Base-by-base conservation (phyloP, 2,888 invertebrate species). In the Drosophila kuntzei region DNA sequence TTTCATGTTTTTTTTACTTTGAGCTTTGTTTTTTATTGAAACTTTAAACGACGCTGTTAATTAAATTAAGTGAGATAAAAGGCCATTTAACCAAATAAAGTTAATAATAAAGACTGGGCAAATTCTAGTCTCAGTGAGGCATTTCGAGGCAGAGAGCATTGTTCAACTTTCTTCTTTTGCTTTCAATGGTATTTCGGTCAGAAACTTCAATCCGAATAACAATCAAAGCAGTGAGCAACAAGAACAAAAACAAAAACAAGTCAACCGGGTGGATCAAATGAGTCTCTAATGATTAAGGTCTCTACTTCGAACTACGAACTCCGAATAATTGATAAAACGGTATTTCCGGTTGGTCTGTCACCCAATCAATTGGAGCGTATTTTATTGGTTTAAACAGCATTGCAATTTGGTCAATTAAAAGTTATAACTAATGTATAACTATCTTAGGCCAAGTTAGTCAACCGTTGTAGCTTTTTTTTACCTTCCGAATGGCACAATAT, bases 141-240 rank as follows among this genome's bases (percentile, higher is more conserved):
- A 67, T 61, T 58, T 39, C 18, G 58, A 18, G 22, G 16, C 54
- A 37, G 27, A 37, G 27, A 36, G 69, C 76, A 81, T 79, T 86
- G 73, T 70, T 74, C 54, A 83, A 86, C 86, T 87, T 87, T 87
- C 86, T 88, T 88, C 73, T 79, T 57, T 86, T 76, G 80, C 84
- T 86, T 84, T 82, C 82, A 70, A 73, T 82, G 87, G 84, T 76
- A 88, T 88, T 86, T 86, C 84, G 88, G 88, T 86, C 85, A 79
- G 69, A 87, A 77, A 70, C 69, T 67, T 64, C 55, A 60, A 58
- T 63, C 70, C 76, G 74, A 54, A 64, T 61, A 67, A 61, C 49
- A 44, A 46, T 46, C 68, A 66, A 59, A 63, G 47, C 43, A 49
- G 47, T 11, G 41, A 43, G 32, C 49, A 29, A 22, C 25, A 27